Evolutionary conservation across 1,140 invertebrate genomes (phyloP).

Genomic region (Melitaea cinxia): DNA sequence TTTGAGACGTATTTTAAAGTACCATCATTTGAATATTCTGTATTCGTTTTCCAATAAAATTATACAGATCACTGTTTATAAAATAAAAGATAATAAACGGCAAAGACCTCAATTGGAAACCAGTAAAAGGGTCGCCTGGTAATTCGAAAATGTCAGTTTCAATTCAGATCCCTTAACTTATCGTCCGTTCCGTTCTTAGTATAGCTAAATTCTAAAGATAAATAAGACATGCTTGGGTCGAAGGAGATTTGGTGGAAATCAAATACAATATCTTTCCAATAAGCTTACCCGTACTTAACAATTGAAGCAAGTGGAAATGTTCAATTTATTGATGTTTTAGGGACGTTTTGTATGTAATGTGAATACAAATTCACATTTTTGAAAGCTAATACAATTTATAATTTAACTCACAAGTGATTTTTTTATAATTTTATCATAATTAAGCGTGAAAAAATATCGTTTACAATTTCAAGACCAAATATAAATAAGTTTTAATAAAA

Average conservation of each 20-base stretch:
- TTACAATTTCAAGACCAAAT: no score
- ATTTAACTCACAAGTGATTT: no score
- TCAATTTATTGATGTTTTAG: background rate
- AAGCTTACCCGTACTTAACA: background rate
- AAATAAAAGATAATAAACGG: background rate
- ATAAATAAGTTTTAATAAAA: no score
- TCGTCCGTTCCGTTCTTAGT: background rate
- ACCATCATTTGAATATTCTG: no score
- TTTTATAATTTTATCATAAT: no score
- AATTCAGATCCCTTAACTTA: background rate
- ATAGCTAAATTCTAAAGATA: no score
- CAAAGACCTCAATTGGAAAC: background rate
- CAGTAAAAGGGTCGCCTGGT: constrained; percentile 1
- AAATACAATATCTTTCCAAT: background rate
- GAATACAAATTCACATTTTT: no score
- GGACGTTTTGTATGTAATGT: background rate
- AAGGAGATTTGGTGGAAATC: background rate
- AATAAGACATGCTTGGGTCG: background rate
- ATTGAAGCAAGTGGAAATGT: background rate
- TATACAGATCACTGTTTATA: background rate
- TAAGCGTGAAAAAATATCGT: no score
- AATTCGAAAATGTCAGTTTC: constrained; percentile 1
- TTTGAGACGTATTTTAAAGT: no score
- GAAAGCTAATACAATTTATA: no score
- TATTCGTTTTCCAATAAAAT: background rate